These are phyloP conservation scores for Notodonta dromedarius DNA, from an alignment of 2,888 invertebrate genomes.

Conservation along the genomic window DNA sequence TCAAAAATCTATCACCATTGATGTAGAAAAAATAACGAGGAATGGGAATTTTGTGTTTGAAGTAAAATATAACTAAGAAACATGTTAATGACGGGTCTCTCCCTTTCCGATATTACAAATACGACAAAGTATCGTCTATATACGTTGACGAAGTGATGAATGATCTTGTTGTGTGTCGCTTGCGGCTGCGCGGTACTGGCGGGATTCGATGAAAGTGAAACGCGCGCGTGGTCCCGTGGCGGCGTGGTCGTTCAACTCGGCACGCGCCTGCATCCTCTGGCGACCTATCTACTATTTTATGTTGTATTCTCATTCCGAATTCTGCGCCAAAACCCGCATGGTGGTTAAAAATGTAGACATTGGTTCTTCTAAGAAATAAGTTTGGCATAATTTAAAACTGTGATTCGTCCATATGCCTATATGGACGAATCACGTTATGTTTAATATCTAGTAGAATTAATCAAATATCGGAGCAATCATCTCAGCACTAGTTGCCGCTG, in stretches of 20 bases:
- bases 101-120: not conserved
- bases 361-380: too few species aligned
- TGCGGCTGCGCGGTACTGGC: constrained; percentile 44
- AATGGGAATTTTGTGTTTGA: not conserved
- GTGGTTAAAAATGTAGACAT: not conserved
- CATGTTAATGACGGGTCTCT: too few species aligned
- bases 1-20: too few species aligned
- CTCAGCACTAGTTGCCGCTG: too few species aligned
- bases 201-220: constrained; percentile 80
- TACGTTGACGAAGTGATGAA: constrained; percentile 46
- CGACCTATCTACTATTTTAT: constrained; percentile 55
- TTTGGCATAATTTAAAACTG: too few species aligned
- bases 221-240: constrained; percentile 68
- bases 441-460: too few species aligned
- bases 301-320: constrained; percentile 57
- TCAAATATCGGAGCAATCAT: too few species aligned
- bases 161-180: constrained; percentile 45
- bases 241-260: constrained; percentile 83
- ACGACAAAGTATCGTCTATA: constrained; percentile 10
- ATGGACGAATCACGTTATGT: too few species aligned
- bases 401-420: too few species aligned
- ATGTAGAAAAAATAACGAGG: not conserved
- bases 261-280: constrained; percentile 75
- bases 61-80: too few species aligned
- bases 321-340: constrained; percentile 15